phyloP scores from a whole-genome alignment of 2,797 vertebrate genomes.

The Fistularia commersonii region DNA sequence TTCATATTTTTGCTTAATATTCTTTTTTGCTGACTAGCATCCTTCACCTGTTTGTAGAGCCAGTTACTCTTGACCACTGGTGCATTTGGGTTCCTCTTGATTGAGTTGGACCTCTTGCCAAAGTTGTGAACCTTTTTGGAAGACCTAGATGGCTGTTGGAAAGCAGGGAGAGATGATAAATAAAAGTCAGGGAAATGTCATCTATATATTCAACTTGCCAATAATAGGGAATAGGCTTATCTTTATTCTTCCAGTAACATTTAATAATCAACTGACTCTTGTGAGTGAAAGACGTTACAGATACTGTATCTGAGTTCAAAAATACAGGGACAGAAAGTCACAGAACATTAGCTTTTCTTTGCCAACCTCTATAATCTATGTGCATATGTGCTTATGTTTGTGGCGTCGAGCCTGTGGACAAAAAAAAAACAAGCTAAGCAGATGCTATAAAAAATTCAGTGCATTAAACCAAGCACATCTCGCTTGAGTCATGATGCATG shows the following conservation, averaged over 20 bases:
- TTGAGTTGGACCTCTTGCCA: constrained; percentile 96
- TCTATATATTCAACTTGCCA: background rate
- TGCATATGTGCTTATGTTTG: no score
- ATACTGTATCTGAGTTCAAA: no score
- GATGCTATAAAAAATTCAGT: constrained; percentile 22
- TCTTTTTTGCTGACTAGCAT: no score
- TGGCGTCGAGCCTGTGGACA: no score
- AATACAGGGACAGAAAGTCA: background rate
- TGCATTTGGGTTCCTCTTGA: constrained; percentile 91
- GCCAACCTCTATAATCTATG: no score
- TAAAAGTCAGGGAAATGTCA: background rate
- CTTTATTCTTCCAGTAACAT: no score
- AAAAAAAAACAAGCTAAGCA: constrained; percentile 5
- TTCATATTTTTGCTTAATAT: no score
- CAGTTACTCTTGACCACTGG: constrained; percentile 87
- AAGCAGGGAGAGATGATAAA: background rate
- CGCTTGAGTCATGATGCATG: constrained; percentile 5
- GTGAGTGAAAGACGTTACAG: no score
- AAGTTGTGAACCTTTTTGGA: constrained; percentile 98
- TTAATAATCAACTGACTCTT: no score
- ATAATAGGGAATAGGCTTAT: background rate
- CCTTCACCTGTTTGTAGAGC: constrained; percentile 94
- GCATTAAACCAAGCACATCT: constrained; percentile 22
- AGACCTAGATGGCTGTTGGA: constrained; percentile 83
- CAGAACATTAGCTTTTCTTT: background rate